Conservation (phyloP, 2,888 invertebrate species). For the Eumerus sabulonum region DNA sequence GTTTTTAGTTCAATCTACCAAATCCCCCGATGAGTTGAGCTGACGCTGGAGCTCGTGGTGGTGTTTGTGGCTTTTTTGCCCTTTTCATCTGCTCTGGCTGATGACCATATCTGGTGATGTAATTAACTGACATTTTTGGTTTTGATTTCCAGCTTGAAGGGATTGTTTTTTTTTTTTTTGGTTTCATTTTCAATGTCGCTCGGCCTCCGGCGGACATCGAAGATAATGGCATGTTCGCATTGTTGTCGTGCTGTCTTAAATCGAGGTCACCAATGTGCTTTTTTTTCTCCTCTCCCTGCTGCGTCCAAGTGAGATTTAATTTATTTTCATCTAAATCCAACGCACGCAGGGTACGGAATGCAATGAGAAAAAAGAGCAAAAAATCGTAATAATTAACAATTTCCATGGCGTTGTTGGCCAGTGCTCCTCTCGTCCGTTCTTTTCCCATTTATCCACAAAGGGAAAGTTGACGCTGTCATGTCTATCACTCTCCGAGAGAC, state of each 20-base stretch:
- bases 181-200: too few relatives aligned
- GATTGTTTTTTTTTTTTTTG: conserved; percentile 15
- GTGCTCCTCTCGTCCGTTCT: neutral
- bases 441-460: conserved; percentile 32
- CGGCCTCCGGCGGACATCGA: neutral
- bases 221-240: neutral
- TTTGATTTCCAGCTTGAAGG: conserved; percentile 57
- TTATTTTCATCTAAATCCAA: conserved; percentile 36
- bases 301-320: conserved; percentile 31
- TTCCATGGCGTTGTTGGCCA: conserved; percentile 9
- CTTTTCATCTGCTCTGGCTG: conserved; percentile 22
- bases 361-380: conserved; percentile 3
- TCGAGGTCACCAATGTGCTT: conserved; percentile 49
- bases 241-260: conserved; percentile 28
- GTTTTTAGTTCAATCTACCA: conserved; percentile 46
- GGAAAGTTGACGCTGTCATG: conserved; percentile 65
- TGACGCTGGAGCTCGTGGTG: neutral
- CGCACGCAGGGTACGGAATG: conserved; percentile 5
- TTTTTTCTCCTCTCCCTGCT: neutral
- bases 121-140: conserved; percentile 66
- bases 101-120: conserved; percentile 61
- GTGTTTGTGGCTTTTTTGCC: conserved; percentile 5
- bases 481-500: conserved; percentile 54
- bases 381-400: conserved; percentile 51
- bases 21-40: too few relatives aligned